Conservation (phyloP, 2,113 vertebrate genomes). For the Vombatus ursinus region DNA sequence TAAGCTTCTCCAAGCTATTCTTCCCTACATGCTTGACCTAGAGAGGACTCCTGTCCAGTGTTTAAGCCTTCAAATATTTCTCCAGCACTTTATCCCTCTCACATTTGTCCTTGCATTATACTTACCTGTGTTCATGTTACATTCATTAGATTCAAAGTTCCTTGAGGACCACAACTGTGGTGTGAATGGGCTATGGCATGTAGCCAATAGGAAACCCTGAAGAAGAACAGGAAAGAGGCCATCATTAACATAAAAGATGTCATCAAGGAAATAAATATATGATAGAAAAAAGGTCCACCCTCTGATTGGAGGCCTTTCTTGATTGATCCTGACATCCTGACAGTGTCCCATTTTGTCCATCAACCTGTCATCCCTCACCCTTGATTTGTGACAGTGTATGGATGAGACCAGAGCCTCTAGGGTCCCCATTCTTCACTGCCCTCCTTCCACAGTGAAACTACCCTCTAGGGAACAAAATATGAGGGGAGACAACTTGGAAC, state of each 20-base stretch:
- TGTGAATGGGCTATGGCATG: background rate
- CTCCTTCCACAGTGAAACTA: no score
- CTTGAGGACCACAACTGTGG: background rate
- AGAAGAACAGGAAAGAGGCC: background rate
- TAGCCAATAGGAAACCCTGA: background rate
- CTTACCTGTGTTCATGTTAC: background rate
- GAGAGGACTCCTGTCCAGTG: background rate
- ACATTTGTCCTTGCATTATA: background rate
- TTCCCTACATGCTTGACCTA: constrained; percentile 67
- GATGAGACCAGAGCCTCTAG: no score
- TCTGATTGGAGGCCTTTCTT: background rate
- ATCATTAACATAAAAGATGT: background rate
- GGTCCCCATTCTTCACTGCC: no score
- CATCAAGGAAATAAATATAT: background rate
- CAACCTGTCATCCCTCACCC: background rate
- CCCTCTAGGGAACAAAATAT: no score
- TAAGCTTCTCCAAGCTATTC: constrained; percentile 58
- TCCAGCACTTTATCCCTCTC: background rate
- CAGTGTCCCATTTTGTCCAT: background rate
- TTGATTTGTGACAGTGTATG: background rate
- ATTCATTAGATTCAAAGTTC: background rate
- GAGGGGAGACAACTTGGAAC: background rate
- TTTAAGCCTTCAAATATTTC: constrained; percentile 19
- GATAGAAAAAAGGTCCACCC: background rate
- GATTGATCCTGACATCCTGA: background rate